A percentile compares a stretch with the other conserved stretches of the same genome.
Conservation (phyloP, 2,797 vertebrate genomes). For the Diplodus puntazzo region DNA sequence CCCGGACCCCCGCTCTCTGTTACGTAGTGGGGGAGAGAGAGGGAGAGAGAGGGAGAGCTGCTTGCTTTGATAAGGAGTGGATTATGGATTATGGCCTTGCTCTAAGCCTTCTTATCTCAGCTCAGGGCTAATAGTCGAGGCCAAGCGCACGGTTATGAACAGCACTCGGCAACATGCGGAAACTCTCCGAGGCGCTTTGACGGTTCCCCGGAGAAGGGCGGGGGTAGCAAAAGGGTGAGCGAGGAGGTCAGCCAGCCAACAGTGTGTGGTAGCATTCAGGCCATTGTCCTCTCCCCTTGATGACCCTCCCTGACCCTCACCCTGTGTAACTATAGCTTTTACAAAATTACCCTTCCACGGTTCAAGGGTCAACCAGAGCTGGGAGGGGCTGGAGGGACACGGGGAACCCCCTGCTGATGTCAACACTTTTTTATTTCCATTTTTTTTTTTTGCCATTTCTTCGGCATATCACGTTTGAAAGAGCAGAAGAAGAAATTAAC, state of each 20-base stretch:
- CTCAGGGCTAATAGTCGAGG: conserved; percentile 81
- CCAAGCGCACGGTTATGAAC: conserved; percentile 73
- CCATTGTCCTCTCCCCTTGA: conserved; percentile 59
- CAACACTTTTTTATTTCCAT: neutral
- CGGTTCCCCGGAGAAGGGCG: conserved; percentile 63
- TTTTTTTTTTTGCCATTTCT: conserved; percentile 17
- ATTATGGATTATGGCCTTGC: conserved; percentile 83
- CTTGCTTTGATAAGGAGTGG: conserved; percentile 86
- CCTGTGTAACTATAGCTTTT: conserved; percentile 48
- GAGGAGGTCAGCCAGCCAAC: conserved; percentile 58
- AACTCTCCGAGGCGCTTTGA: conserved; percentile 65
- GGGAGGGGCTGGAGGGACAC: conserved; percentile 25
- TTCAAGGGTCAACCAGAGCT: conserved; percentile 57
- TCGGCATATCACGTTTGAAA: conserved; percentile 22
- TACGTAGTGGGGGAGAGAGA: conserved; percentile 44
- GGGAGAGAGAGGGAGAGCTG: conserved; percentile 61
- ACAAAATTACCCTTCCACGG: conserved; percentile 43
- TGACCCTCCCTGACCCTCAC: conserved; percentile 34
- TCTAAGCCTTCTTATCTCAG: conserved; percentile 85
- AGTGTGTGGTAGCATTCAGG: conserved; percentile 63
- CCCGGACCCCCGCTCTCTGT: conserved; percentile 50
- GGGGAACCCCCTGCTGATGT: conserved; percentile 24
- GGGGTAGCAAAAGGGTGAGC: conserved; percentile 41
- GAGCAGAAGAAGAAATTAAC: conserved; percentile 3
- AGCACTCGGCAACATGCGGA: conserved; percentile 67